These are phyloP conservation scores for Tachina fera DNA, from an alignment of 2,888 invertebrate genomes.

Conservation along the genomic window DNA sequence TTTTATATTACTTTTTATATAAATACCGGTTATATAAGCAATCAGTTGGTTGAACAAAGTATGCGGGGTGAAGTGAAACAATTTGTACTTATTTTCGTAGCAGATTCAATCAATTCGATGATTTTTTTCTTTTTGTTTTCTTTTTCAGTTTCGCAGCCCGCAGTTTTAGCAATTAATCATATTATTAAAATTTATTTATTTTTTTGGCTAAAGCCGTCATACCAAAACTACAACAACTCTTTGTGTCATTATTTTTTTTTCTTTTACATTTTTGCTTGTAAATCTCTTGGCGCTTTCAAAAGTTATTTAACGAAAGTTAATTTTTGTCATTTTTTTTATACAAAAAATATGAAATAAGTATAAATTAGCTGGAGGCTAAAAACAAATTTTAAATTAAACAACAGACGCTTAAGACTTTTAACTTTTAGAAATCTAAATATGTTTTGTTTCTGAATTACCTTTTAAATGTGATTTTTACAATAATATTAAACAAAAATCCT, in stretches of 20 bases:
- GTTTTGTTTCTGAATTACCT: too few species aligned
- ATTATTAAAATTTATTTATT: conserved; percentile 39
- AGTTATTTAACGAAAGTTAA: conserved; percentile 59
- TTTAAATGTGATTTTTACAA: too few species aligned
- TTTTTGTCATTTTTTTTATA: conserved; percentile 56
- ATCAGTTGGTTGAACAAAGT: conserved; percentile 43
- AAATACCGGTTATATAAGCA: conserved; percentile 64
- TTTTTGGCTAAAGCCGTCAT: conserved; percentile 44
- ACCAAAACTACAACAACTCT: conserved; percentile 31
- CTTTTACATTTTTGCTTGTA: conserved; percentile 20
- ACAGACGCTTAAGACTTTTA: too few species aligned
- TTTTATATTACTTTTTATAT: conserved; percentile 20
- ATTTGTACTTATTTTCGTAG: conserved; percentile 25
- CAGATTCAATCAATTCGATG: conserved; percentile 37
- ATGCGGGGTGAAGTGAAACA: conserved; percentile 38
- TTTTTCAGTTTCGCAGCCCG: conserved; percentile 51
- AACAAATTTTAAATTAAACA: background rate
- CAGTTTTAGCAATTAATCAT: conserved; percentile 69
- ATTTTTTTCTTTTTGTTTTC: conserved; percentile 40
- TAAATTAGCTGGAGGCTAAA: conserved; percentile 40
- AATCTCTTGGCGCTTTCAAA: conserved; percentile 54
- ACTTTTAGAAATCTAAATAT: too few species aligned
- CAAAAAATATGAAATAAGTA: conserved; percentile 1
- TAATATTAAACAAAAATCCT: too few species aligned
- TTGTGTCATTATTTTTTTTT: conserved; percentile 26